Conservation (phyloP, 2,888 invertebrate species). For the Meloe dianella region DNA sequence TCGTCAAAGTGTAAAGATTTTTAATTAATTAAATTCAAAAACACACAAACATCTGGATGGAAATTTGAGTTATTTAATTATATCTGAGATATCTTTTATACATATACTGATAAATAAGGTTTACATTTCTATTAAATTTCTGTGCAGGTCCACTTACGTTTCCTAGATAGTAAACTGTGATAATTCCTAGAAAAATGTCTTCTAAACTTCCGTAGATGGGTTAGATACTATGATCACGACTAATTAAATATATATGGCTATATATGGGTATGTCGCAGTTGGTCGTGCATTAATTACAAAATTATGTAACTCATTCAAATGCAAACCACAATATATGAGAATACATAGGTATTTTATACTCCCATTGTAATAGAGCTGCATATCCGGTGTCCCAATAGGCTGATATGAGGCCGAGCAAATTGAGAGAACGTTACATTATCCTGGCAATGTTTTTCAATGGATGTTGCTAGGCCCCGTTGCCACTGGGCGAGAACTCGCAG, state of each 20-base stretch:
- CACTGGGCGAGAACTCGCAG: too few relatives aligned
- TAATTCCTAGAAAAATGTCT: neutral
- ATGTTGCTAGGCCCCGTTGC: too few relatives aligned
- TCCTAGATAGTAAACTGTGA: neutral
- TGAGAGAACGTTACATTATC: constrained; percentile 56
- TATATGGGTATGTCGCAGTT: constrained; percentile 37
- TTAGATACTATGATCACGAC: neutral
- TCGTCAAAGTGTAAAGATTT: neutral
- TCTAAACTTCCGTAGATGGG: constrained; percentile 2
- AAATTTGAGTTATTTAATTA: neutral
- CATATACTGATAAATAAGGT: neutral
- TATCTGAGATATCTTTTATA: neutral
- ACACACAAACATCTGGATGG: neutral
- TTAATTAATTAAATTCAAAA: neutral
- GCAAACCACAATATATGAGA: constrained; percentile 39
- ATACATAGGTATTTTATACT: constrained; percentile 29
- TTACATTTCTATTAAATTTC: neutral
- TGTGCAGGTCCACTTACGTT: neutral
- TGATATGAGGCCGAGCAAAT: constrained; percentile 53
- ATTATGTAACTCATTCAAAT: constrained; percentile 49
- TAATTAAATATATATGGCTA: constrained; percentile 48
- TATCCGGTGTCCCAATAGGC: constrained; percentile 47
- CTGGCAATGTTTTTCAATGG: constrained; percentile 46
- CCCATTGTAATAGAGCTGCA: constrained; percentile 40
- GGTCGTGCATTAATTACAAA: constrained; percentile 43